Evolutionary conservation across 1,140 invertebrate species (phyloP), one percentile per base, ranked within the genome.

Genomic region (Olivierus martensii): DNA sequence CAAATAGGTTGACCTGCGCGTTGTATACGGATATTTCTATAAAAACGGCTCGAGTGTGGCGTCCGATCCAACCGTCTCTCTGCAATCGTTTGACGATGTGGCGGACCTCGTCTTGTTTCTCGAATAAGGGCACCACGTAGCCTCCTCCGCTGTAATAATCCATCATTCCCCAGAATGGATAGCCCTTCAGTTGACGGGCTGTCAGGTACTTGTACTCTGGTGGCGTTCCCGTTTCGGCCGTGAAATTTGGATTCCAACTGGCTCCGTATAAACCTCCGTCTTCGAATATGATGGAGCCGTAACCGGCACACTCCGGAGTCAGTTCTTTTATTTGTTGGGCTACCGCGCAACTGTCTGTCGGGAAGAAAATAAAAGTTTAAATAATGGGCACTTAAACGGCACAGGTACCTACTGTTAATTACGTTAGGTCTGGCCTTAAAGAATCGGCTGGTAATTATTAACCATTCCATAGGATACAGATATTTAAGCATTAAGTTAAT

Each of bases 11-110:
- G 15, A 68, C 61, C 49, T 74, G 68, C 1, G 74, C 67, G 60
- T 78, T 78, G 61, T 75, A 77, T 14, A 71, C 64, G 3, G 73
- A 72, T 55, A 77, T 74, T 56, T 78, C 75, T 5, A 75, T 60
- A 52, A 77, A 71, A 19, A 78, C 64, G 3, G 73, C 75, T 51
- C 75, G 59, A 0, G 76, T 77, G 42, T 69, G 64, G 46, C 65
- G 59, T 49, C 76, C 74, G 9, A 77, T 70, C 76, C 76, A 77
- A 9, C 61, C 49, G 46, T 70, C 62, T 1, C 57, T 47, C 49
- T 71, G 51, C 21, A 76, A 60, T 18, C 61, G 34, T 5, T 63
- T 44, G 47, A 75, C 62, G 34, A 65, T 63, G 3, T 51, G 39
- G 14, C 57, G 55, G 12, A 75, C 56, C 4, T 28, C 28, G 1